These are phyloP conservation scores for Chloropsis cyanopogon DNA, from an alignment of 2,113 vertebrate genomes.

Conservation along the genomic window DNA sequence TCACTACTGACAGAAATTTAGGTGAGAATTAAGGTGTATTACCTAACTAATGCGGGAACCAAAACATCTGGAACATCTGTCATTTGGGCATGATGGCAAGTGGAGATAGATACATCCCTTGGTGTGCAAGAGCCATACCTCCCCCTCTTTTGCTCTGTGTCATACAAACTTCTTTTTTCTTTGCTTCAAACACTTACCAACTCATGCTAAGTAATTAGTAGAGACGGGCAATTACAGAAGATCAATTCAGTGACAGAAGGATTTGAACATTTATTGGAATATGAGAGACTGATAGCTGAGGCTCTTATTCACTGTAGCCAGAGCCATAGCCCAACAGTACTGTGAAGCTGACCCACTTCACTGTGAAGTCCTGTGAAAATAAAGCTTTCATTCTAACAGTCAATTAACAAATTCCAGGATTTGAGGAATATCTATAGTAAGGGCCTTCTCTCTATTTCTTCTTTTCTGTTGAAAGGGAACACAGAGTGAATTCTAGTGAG, in stretches of 20 bases:
- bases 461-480: neutral
- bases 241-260: neutral
- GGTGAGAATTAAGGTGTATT: neutral
- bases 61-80: neutral
- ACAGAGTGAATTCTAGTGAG: neutral
- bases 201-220: neutral
- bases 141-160: neutral
- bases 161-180: neutral
- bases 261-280: neutral
- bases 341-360: neutral
- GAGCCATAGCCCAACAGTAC: neutral
- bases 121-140: neutral
- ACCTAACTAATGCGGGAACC: neutral
- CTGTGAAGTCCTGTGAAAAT: neutral
- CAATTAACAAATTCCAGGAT: neutral
- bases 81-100: fast-evolving
- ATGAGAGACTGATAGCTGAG: neutral
- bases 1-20: neutral
- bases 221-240: neutral
- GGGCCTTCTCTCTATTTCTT: neutral
- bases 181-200: neutral
- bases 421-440: neutral
- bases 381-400: neutral
- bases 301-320: neutral
- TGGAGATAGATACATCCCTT: fast-evolving